Conservation (phyloP, 2,888 invertebrate genomes). For the Dolichomitus sp. region DNA sequence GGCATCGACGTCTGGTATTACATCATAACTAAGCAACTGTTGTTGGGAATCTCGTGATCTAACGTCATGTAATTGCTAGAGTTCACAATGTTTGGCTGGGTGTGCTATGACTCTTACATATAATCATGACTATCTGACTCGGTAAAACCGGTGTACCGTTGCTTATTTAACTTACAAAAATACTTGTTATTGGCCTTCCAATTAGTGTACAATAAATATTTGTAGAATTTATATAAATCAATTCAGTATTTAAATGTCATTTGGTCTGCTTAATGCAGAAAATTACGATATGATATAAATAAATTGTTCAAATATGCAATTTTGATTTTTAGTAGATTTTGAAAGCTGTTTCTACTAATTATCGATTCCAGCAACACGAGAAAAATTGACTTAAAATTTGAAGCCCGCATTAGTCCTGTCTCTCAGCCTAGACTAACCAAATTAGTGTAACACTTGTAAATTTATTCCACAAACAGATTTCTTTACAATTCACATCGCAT, state of each 20-base stretch:
- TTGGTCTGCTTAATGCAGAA: neutral
- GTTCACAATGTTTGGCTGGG: conserved; percentile 21
- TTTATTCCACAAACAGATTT: neutral
- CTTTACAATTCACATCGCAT: neutral
- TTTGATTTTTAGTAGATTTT: neutral
- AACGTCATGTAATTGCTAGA: conserved; percentile 50
- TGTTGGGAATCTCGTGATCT: conserved; percentile 29
- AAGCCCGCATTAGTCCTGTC: no score
- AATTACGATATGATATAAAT: neutral
- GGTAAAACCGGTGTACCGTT: neutral
- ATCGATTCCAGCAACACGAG: neutral
- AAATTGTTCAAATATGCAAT: no score
- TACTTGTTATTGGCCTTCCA: neutral
- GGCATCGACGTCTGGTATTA: conserved; percentile 31
- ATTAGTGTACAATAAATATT: neutral
- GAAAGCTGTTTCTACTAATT: neutral
- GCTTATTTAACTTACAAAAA: neutral
- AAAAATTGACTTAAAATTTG: neutral
- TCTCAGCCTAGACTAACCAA: no score
- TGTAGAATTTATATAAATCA: neutral
- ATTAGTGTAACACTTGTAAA: no score
- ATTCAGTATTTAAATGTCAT: neutral
- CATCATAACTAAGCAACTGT: conserved; percentile 48
- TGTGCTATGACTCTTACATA: neutral
- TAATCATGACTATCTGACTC: neutral